Percentiles rank a stretch among this genome's conserved stretches.
Evolutionary conservation across 2,888 invertebrate species (phyloP).

Genomic region (Cremastobaeus sp.): DNA sequence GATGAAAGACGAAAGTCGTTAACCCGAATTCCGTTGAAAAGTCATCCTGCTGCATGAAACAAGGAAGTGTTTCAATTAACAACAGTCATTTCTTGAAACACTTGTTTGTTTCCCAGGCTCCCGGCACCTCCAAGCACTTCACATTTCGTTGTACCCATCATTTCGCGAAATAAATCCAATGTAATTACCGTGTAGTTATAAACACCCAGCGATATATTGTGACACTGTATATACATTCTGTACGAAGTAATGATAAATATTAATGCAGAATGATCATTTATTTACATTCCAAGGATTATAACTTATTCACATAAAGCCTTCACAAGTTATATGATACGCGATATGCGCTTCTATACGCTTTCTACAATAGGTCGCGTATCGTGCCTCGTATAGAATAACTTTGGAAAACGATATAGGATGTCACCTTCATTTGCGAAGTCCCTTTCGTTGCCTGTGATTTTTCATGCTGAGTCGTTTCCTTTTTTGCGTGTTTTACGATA

Average conservation of each 20-base stretch:
- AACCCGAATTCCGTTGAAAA: constrained; percentile 11
- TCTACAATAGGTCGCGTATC: constrained; percentile 41
- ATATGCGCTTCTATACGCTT: constrained; percentile 34
- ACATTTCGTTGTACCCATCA: constrained; percentile 15
- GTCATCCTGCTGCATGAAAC: constrained; percentile 10
- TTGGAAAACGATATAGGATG: constrained; percentile 49
- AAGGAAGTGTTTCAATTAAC: constrained; percentile 34
- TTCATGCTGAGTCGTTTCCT: constrained; percentile 32
- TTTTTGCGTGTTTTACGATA: constrained; percentile 27
- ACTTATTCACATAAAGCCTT: constrained; percentile 37
- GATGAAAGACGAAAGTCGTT: too few species aligned
- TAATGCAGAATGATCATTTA: constrained; percentile 32
- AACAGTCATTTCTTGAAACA: constrained; percentile 31
- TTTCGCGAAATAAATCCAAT: constrained; percentile 32
- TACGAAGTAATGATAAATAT: constrained; percentile 56
- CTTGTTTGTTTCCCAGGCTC: neutral
- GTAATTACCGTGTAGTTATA: constrained; percentile 32
- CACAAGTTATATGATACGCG: constrained; percentile 40
- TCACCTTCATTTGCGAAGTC: constrained; percentile 17
- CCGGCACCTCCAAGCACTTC: constrained; percentile 9
- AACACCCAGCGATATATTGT: constrained; percentile 29
- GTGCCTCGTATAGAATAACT: constrained; percentile 40
- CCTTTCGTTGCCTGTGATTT: constrained; percentile 18
- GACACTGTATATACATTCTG: constrained; percentile 10
- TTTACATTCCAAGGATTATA: constrained; percentile 45